Base-by-base conservation (phyloP, 2,797 vertebrate species). In the Ctenosaura bakeri region DNA sequence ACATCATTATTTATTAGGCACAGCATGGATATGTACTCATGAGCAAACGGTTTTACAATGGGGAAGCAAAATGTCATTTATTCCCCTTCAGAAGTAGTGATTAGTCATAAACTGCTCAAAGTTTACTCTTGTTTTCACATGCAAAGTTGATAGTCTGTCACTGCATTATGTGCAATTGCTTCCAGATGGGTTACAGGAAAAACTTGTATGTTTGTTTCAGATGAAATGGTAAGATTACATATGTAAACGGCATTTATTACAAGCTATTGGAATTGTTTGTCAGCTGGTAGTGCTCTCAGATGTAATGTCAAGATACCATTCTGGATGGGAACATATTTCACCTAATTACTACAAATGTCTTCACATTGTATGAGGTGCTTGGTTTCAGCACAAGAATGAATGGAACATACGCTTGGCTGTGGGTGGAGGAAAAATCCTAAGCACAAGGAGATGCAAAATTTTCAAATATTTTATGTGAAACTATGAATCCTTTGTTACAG, bases 81-180 rank as follows among this genome's bases (percentile, higher is more conserved):
- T 81, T 87, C 73, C 76, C n/a, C 71, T 92, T 91, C 86, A 93
- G 86, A 92, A 94, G 84, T 2, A 90, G 79, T 88, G 94, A 95
- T 94, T 59, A 94, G 90, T 93, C 2, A 32, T 78, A 81, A 76
- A 78, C 35, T 80, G 92, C 93, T 88, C 74, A 86, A 90, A 92
- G 71, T 92, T 92, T 93, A 92, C 91, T 91, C 84, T 91, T 96
- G 91, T 93, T 91, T 88, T 91, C 84, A 92, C 76, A 90, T 83
- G 88, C 85, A 85, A 64, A 56, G 66, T 82, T 94, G 86, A 91
- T 90, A 89, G 86, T 93, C 52, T 0, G 22, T 69, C 13, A 9
- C 29, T 83, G 7, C 69, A 46, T 46, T 83, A 35, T 8, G 24
- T 64, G 7, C 50, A 87, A 38, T 87, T 90, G 78, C 69, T 87